Percentiles rank a stretch among this genome's conserved stretches.
Conservation (phyloP, 2,113 vertebrate species). For the Dipodomys ordii region DNA sequence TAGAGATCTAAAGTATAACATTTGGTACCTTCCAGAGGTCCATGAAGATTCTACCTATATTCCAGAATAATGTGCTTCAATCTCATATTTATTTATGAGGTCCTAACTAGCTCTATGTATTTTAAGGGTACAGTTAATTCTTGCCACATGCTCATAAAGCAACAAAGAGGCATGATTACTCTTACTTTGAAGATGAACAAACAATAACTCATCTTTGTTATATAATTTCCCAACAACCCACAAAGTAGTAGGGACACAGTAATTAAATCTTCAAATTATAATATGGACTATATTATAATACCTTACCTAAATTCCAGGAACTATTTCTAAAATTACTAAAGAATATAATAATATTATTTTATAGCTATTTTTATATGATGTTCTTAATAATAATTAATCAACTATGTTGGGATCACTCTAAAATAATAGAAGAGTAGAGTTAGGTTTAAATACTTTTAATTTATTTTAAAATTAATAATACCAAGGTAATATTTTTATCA, state of each 20-base stretch:
- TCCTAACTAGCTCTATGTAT: slow-evolving; percentile 6
- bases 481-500: neutral
- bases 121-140: slow-evolving; percentile 59
- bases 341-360: neutral
- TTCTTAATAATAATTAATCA: neutral
- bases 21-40: neutral
- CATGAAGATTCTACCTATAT: slow-evolving; percentile 5
- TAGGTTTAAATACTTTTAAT: neutral
- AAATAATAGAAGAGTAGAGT: slow-evolving; percentile 2
- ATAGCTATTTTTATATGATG: neutral
- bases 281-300: neutral
- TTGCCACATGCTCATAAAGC: neutral
- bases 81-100: slow-evolving; percentile 35
- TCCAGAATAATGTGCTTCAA: neutral
- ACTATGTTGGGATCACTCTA: neutral
- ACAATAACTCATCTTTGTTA: slow-evolving; percentile 24
- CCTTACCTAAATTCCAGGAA: neutral
- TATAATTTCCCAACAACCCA: neutral
- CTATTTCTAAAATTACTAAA: neutral
- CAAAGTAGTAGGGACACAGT: neutral
- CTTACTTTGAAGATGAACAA: slow-evolving; percentile 49
- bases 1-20: neutral
- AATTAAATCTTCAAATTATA: neutral
- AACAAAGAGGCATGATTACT: slow-evolving; percentile 47
- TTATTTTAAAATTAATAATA: slow-evolving; percentile 22